Conservation (phyloP, 2,888 invertebrate genomes). For the Melanostoma scalare region DNA sequence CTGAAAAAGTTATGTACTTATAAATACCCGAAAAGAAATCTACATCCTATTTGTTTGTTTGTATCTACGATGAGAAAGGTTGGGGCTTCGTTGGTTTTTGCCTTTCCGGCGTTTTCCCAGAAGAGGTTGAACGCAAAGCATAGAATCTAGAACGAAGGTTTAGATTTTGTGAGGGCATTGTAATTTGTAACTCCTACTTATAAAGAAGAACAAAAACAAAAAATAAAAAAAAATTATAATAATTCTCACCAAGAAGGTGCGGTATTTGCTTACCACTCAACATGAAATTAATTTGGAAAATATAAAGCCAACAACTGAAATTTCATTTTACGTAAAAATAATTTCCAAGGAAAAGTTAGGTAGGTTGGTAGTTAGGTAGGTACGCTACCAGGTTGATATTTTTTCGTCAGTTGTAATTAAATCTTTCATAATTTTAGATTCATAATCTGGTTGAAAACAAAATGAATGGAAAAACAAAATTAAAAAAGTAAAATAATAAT, state of each 20-base stretch:
- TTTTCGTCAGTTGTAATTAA: no score
- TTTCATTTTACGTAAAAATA: slow-evolving; percentile 32
- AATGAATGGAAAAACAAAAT: no score
- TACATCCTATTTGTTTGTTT: slow-evolving; percentile 25
- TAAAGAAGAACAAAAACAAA: neutral
- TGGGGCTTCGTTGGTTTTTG: slow-evolving; percentile 10
- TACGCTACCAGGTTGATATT: no score
- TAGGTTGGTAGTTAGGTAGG: no score
- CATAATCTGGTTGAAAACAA: no score
- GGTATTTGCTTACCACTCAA: slow-evolving; percentile 54
- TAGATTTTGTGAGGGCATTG: slow-evolving; percentile 20
- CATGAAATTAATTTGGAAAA: slow-evolving; percentile 48
- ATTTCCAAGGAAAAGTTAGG: slow-evolving; percentile 19
- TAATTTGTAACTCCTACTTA: slow-evolving; percentile 33
- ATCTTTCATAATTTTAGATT: no score
- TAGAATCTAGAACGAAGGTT: slow-evolving; percentile 42
- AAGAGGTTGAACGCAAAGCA: slow-evolving; percentile 40
- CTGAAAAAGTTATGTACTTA: slow-evolving; percentile 16
- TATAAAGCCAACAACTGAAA: slow-evolving; percentile 31
- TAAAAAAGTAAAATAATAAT: no score
- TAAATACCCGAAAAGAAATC: slow-evolving; percentile 30
- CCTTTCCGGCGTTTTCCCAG: slow-evolving; percentile 29
- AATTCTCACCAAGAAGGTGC: slow-evolving; percentile 38
- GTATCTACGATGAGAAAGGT: neutral
- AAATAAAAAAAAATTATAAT: neutral